Evolutionary conservation across 2,113 vertebrate genomes (phyloP).

Genomic region (Nyctereutes procyonoides): DNA sequence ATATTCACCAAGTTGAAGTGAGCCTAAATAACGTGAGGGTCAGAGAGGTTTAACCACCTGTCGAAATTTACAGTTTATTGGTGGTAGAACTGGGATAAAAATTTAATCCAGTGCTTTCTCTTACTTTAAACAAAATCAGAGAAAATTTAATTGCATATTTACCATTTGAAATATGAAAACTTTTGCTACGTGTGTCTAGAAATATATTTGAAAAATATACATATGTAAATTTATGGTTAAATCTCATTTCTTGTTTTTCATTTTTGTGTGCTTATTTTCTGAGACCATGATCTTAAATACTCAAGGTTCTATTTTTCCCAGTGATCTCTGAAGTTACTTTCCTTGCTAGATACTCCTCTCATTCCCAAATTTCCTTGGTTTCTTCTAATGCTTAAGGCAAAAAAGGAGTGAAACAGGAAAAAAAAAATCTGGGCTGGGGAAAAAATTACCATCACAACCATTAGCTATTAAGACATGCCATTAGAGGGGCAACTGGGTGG

Average conservation of each 20-base stretch:
- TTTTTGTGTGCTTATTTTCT: background rate
- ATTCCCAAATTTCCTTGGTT: background rate
- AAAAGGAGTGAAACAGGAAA: background rate
- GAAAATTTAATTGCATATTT: background rate
- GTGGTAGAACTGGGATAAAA: background rate
- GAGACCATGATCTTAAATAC: background rate
- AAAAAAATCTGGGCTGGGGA: background rate
- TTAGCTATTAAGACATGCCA: background rate
- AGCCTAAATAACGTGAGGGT: background rate
- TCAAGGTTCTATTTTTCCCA: background rate
- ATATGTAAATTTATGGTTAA: background rate
- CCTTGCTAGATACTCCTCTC: background rate
- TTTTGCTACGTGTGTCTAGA: background rate
- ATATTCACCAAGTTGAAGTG: background rate
- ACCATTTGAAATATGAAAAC: background rate
- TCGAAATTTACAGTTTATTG: background rate
- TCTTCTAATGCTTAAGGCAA: background rate
- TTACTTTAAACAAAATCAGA: background rate
- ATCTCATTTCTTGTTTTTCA: background rate
- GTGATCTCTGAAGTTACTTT: background rate
- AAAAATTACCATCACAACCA: background rate
- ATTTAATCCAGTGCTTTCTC: background rate
- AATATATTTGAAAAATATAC: background rate
- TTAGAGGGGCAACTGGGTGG: too few relatives aligned
- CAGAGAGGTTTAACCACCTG: background rate